Base-by-base conservation (phyloP, 2,888 invertebrate species). In the Pammene aurita region DNA sequence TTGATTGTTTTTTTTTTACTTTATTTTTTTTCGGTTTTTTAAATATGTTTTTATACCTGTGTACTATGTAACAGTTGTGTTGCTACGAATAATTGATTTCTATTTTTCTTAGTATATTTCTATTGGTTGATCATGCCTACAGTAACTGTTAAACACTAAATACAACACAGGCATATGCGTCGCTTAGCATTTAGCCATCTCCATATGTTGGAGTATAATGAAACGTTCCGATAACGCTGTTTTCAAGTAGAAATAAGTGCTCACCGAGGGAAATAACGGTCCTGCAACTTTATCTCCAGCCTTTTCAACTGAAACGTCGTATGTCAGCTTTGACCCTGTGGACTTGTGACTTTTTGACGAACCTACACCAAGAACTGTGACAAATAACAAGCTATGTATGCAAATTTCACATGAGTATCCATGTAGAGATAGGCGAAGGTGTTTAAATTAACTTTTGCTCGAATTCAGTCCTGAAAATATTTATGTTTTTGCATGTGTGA, bases 231-330 rank as follows among this genome's bases (percentile, higher is more conserved):
- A 58, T 63, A 54, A 73, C 73, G 56, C 60, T 58, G 72, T 70
- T 73, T 65, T 70, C 71, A 67, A 69, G 66, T 57, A 60, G 46
- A 66, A 70, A 70, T 72, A 72, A 73, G 71, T 70, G 63, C 71
- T 71, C 71, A 71, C 65, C 71, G 62, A 63, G 79, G 78, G 78
- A 80, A 80, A 78, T 78, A 76, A 77, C 68, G 71, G 68, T 76
- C 75, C 76, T 78, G 75, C 64, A 77, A 79, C 77, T 78, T 75
- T 75, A 75, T 75, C 71, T 72, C 50, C n/a, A 18, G 18, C 18
- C 6, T 41, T 26, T 10, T 13, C 9, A 41, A 38, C 38, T 18
- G 34, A 38, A 61, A 62, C n/a, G 62, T 5, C n/a, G 41, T 52
- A 62, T 41, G n/a, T 52, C 18, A 4, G 2, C 9, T 41, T 52